These are phyloP conservation scores for Ptilodon capucinus DNA, from an alignment of 2,888 invertebrate species.

Conservation along the genomic window DNA sequence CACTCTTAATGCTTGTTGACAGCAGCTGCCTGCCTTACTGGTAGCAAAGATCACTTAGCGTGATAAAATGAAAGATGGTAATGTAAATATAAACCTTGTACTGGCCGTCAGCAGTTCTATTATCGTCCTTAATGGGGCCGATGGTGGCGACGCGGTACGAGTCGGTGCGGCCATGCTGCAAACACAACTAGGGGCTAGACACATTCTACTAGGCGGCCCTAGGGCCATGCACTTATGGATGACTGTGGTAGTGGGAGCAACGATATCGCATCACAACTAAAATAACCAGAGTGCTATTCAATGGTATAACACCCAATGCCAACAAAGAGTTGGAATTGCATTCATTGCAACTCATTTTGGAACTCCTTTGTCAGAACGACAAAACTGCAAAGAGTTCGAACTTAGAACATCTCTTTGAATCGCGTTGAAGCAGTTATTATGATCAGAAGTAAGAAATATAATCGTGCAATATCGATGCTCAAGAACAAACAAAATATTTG, in stretches of 20 bases:
- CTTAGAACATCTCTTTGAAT: too few species aligned
- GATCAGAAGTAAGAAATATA: not conserved
- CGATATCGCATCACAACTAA: constrained; percentile 42
- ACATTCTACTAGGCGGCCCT: constrained; percentile 78
- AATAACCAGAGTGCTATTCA: too few species aligned
- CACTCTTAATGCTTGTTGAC: constrained; percentile 29
- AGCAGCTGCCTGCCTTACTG: constrained; percentile 30
- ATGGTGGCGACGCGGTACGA: constrained; percentile 99
- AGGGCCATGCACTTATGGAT: constrained; percentile 73
- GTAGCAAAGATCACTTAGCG: constrained; percentile 35
- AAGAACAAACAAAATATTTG: constrained; percentile 31
- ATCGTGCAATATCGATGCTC: constrained; percentile 48
- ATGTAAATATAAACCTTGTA: constrained; percentile 88
- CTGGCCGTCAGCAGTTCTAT: constrained; percentile 97
- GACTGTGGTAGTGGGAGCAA: constrained; percentile 43
- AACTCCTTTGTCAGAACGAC: too few species aligned
- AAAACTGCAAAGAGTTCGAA: too few species aligned
- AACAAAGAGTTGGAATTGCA: too few species aligned
- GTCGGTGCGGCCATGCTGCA: constrained; percentile 97
- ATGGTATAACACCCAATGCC: too few species aligned
- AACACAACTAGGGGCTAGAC: constrained; percentile 83
- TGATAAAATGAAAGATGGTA: constrained; percentile 61
- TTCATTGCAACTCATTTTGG: too few species aligned
- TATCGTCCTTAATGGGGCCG: constrained; percentile 95
- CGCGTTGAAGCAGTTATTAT: not conserved